Evolutionary conservation across 2,888 invertebrate species (phyloP).

Genomic region (Oegoconia quadripuncta): DNA sequence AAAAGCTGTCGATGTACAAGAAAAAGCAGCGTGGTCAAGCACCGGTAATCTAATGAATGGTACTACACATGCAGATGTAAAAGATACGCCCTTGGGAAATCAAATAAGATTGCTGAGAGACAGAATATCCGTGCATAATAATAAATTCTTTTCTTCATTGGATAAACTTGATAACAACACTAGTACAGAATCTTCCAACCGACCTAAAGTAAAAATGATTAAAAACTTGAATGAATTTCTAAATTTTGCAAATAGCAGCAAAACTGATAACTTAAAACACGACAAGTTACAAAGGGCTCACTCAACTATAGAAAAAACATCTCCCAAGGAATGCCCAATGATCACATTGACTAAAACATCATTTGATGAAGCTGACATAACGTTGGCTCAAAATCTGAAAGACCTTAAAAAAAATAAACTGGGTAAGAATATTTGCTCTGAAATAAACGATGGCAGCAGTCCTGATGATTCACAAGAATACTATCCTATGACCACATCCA

Average conservation of each 20-base stretch:
- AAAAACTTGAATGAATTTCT: slow-evolving; percentile 92
- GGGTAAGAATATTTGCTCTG: slow-evolving; percentile 45
- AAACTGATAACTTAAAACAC: slow-evolving; percentile 43
- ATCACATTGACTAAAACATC: slow-evolving; percentile 60
- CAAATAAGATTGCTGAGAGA: slow-evolving; percentile 63
- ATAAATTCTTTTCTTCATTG: slow-evolving; percentile 77
- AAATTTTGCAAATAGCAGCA: slow-evolving; percentile 85
- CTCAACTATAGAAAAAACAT: slow-evolving; percentile 52
- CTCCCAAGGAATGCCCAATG: slow-evolving; percentile 51
- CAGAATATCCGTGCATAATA: slow-evolving; percentile 68
- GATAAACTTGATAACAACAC: slow-evolving; percentile 73
- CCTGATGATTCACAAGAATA: slow-evolving; percentile 91
- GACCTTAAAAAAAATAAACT: slow-evolving; percentile 43
- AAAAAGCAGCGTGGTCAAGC: slow-evolving; percentile 44
- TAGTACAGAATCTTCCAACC: slow-evolving; percentile 51
- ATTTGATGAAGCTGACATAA: slow-evolving; percentile 47
- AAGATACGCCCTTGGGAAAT: slow-evolving; percentile 59
- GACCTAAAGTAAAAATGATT: slow-evolving; percentile 76
- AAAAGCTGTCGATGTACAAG: slow-evolving; percentile 37
- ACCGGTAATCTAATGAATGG: slow-evolving; percentile 61
- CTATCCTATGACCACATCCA: slow-evolving; percentile 92
- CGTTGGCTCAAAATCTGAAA: slow-evolving; percentile 34
- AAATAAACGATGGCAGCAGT: slow-evolving; percentile 81
- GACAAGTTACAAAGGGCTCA: slow-evolving; percentile 57
- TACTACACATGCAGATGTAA: slow-evolving; percentile 39